Conservation (phyloP, 2,888 invertebrate genomes). For the Bimastos eiseni region DNA sequence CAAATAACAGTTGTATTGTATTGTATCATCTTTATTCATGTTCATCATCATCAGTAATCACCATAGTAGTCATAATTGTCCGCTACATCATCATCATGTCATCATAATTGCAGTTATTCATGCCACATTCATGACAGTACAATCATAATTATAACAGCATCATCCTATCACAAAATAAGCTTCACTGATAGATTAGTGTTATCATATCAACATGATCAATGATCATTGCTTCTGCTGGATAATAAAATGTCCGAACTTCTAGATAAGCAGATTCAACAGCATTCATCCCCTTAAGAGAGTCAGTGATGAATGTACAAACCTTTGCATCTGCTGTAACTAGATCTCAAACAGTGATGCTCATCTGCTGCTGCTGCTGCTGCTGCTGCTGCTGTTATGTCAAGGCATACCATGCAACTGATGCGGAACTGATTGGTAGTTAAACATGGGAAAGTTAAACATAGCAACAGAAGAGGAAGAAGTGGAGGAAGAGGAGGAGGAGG, state of each 20-base stretch:
- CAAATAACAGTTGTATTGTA: too few relatives aligned
- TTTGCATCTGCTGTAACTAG: constrained; percentile 6
- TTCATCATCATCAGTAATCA: neutral
- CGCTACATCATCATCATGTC: neutral
- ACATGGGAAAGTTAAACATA: constrained; percentile 3
- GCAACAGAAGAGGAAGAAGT: neutral
- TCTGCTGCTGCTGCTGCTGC: neutral
- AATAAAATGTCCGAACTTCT: too few relatives aligned
- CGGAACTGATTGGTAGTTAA: neutral
- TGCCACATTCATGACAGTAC: neutral
- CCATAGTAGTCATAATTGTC: neutral
- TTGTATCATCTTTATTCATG: too few relatives aligned
- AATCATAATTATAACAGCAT: neutral
- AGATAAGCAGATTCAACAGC: neutral
- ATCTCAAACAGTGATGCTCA: constrained; percentile 3
- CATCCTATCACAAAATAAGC: neutral
- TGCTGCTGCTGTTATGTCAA: neutral
- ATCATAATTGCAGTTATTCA: neutral
- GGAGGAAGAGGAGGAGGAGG: too few relatives aligned
- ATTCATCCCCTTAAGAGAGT: neutral
- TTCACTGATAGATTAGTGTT: too few relatives aligned
- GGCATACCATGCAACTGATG: neutral
- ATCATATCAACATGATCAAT: neutral
- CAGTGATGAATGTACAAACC: neutral
- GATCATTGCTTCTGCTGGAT: neutral